Base-by-base conservation (phyloP, 2,113 vertebrate genomes). In the Penelope pileata region DNA sequence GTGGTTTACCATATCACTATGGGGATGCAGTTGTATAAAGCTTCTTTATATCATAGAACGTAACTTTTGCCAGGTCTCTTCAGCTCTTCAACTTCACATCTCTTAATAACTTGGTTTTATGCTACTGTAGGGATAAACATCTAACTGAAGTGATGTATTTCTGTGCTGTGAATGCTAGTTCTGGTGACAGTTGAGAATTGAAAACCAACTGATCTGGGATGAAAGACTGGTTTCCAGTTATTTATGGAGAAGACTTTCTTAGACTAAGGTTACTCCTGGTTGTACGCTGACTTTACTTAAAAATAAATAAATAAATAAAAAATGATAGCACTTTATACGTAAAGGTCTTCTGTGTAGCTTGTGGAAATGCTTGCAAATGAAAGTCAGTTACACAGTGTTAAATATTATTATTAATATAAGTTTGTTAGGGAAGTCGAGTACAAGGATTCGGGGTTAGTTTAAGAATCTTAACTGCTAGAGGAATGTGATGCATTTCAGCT, bases 321-420 rank as follows among this genome's bases (percentile, higher is more conserved):
- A 5, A 21, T 18, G 7, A 43, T 10, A 42, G n/a, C 32, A 32
- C 9, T 68, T 42, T 26, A 4, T 32, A 1, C 21, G 7, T 4
- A 11, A 50, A 38, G 21, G 6, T 68, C 6, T 78, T 78, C 24
- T 1, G 1, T 53, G 30, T 34, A 29, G n/a, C 76, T 93, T 10
- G 5, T n/a, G 5, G 68, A 68, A 77, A 42, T 56, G 42, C 48
- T 78, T 34, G 6, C 43, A n/a, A 84, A 56, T 13, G 34, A 53
- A 53, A 26, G 29, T 59, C 32, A 12, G 2, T 59, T 86, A 30
- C 68, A 58, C 51, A 82, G 17, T 29, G 40, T 11, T 21, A 40
- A 0, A 4, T 91, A 0, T 21, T 68, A 1, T 12, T 75, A 12
- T 51, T 7, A 50, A 0, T 34, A 3, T 29, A 22, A 9, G 4